Percentiles rank a stretch among this genome's conserved stretches.
phyloP scores from a whole-genome alignment of 2,113 vertebrate species.

The Pangasianodon gigas region DNA sequence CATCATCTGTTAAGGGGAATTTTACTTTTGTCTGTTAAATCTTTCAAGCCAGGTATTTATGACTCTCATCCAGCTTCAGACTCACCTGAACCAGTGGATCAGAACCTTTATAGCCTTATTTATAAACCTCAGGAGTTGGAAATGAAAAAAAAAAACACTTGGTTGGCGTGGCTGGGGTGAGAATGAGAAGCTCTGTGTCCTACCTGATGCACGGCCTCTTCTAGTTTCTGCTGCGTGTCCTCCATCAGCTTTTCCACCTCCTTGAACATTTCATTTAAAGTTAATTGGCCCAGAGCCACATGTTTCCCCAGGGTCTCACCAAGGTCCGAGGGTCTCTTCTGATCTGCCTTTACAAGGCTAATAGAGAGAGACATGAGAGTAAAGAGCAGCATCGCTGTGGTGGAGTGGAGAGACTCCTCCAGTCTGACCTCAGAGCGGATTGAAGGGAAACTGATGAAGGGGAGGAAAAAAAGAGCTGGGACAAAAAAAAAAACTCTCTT shows the following conservation, averaged over 20 bases:
- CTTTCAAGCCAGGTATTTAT: background rate
- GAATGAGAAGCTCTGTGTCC: slow-evolving; percentile 11
- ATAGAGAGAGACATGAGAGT: slow-evolving; percentile 50
- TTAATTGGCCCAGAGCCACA: slow-evolving; percentile 72
- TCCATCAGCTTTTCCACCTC: slow-evolving; percentile 91
- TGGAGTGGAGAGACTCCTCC: background rate
- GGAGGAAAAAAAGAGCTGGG: slow-evolving; percentile 27
- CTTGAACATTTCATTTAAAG: slow-evolving; percentile 87
- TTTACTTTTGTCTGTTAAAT: background rate
- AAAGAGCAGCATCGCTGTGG: slow-evolving; percentile 40
- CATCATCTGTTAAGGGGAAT: background rate
- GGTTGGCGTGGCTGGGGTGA: background rate
- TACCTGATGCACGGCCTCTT: slow-evolving; percentile 91
- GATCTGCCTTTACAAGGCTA: slow-evolving; percentile 33
- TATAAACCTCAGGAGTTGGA: background rate
- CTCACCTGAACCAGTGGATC: background rate
- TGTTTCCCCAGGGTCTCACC: slow-evolving; percentile 50
- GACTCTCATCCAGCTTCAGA: too few relatives aligned
- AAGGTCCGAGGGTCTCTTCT: slow-evolving; percentile 8
- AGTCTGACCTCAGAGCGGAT: slow-evolving; percentile 36
- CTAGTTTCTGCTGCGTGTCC: slow-evolving; percentile 88
- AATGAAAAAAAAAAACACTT: background rate
- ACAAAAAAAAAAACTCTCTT: slow-evolving; percentile 35
- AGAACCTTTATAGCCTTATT: background rate
- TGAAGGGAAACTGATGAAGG: slow-evolving; percentile 46